Evolutionary conservation across 2,113 vertebrate genomes (phyloP), one percentile per base, ranked within the genome.

Genomic region (Pholis gunnellus): DNA sequence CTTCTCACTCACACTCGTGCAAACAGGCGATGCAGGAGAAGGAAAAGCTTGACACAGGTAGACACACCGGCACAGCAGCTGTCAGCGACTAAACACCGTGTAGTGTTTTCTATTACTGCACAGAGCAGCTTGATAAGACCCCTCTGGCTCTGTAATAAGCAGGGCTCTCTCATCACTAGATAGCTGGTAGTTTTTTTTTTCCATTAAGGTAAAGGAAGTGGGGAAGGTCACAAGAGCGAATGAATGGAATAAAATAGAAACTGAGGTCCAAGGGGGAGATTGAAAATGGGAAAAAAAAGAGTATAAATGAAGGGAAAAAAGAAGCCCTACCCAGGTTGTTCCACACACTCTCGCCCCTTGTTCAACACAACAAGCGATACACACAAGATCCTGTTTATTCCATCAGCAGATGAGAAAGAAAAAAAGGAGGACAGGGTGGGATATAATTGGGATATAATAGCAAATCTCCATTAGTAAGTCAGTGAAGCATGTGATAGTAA

Each of bases 381-480:
- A 71, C 11, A n/a, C 0, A 7, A 65, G 40, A 57, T 9, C 9
- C 13, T 44, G 25, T 85, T 83, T 57, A 52, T 48, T 70, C 70
- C n/a, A 9, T 25, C 36, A 63, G 57, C 25, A n/a, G 50, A n/a
- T 50, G 34, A 77, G 44, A 65, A 48, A 9, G 31, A 44, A 66
- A 80, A 75, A 75, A 85, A 74, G 50, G 38, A 80, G 69, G 56
- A 79, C 59, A 79, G 15, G 66, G 18, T 79, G 29, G 44, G 67
- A 86, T 78, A 70, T 38, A 78, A 85, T 70, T 79, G 29, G 44
- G 67, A 86, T 78, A 71, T 38, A 76, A 85, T 70, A 48, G 72
- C 52, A 71, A 79, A 83, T 75, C 80, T 60, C 80, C 81, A 92
- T 93, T 90, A 90, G 65, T 81, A 76, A 91, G 75, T 65, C 75